A percentile compares a stretch with the other conserved stretches of the same genome.
Evolutionary conservation across 2,113 vertebrate species (phyloP).

Genomic region (Heteronetta atricapilla): DNA sequence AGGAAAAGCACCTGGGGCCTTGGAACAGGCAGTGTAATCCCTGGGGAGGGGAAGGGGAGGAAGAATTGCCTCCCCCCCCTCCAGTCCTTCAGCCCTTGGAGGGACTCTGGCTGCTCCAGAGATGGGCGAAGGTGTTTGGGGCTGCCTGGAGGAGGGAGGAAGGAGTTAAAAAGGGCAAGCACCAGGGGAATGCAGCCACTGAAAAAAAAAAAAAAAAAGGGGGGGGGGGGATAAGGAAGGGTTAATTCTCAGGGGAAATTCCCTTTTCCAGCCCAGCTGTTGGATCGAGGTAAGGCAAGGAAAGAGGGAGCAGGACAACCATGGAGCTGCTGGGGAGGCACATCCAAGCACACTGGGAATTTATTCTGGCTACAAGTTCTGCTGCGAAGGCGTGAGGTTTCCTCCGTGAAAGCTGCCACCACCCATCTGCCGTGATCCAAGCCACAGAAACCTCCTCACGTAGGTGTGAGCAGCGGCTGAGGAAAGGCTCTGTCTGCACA

Average conservation of each 20-base stretch:
- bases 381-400: background rate
- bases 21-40: background rate
- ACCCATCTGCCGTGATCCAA: background rate
- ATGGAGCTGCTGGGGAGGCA: background rate
- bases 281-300: background rate
- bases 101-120: background rate
- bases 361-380: background rate
- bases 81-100: background rate
- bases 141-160: background rate
- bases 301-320: background rate
- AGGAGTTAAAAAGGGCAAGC: background rate
- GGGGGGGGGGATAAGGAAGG: too few species aligned
- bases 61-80: background rate
- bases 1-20: background rate
- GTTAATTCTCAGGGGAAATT: background rate
- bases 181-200: background rate
- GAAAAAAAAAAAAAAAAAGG: background rate
- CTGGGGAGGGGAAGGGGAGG: background rate
- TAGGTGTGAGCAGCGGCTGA: accelerated
- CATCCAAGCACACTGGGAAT: background rate
- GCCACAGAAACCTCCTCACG: background rate
- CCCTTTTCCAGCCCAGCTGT: background rate
- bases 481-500: background rate
- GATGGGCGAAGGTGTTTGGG: background rate
- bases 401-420: background rate